These are phyloP conservation scores for Clarias pachynema DNA, from an alignment of 2,797 vertebrate species.

Conservation along the genomic window DNA sequence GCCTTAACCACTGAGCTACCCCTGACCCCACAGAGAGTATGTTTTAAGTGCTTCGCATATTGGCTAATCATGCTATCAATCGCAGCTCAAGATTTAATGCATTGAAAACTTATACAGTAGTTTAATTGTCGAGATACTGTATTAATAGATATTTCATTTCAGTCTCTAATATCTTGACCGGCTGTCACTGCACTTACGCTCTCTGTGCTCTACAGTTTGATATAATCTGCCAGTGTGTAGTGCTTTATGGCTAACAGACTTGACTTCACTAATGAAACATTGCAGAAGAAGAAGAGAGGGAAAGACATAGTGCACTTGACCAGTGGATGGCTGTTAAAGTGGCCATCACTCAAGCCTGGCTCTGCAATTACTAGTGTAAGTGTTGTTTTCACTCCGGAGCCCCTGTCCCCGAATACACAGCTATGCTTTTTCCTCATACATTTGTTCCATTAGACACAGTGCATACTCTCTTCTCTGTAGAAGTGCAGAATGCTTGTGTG, in stretches of 20 bases:
- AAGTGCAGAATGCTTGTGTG: slow-evolving; percentile 17
- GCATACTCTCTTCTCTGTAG: slow-evolving; percentile 8
- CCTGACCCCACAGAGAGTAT: too few relatives aligned
- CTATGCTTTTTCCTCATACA: slow-evolving; percentile 46
- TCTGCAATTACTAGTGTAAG: slow-evolving; percentile 38
- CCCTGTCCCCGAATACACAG: slow-evolving; percentile 39
- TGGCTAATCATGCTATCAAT: background rate
- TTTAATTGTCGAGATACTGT: background rate
- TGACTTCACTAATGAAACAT: slow-evolving; percentile 2
- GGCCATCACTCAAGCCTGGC: slow-evolving; percentile 33
- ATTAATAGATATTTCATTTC: background rate
- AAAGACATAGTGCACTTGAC: slow-evolving; percentile 24
- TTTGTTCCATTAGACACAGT: slow-evolving; percentile 53
- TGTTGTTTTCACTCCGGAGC: slow-evolving; percentile 43
- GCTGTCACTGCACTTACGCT: background rate
- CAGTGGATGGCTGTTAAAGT: slow-evolving; percentile 26
- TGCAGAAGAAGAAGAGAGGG: background rate
- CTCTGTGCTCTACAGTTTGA: background rate
- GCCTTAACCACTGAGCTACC: too few relatives aligned
- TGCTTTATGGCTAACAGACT: background rate
- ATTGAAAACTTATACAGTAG: background rate
- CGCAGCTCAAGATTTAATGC: background rate
- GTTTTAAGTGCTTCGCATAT: background rate
- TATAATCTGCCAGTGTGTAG: background rate
- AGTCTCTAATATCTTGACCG: background rate